Evolutionary conservation across 2,797 vertebrate genomes (phyloP).

Genomic region (Garrulus glandarius): DNA sequence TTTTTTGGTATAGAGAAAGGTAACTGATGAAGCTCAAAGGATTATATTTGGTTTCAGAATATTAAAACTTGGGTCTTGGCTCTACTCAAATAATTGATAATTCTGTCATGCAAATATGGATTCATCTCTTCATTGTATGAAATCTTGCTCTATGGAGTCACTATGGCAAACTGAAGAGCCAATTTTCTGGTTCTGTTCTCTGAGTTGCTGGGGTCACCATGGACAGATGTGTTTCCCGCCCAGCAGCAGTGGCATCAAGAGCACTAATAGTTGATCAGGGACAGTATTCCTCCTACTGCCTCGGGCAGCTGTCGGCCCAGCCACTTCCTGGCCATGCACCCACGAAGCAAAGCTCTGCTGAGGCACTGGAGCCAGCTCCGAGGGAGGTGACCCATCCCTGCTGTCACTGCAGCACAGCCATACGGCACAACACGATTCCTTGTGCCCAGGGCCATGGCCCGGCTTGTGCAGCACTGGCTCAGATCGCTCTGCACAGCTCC

Average conservation of each 20-base stretch:
- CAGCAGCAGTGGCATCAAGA: background rate
- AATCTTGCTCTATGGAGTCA: background rate
- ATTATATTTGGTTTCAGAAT: background rate
- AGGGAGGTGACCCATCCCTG: background rate
- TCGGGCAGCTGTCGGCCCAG: background rate
- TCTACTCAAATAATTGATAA: background rate
- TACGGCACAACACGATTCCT: fast-evolving
- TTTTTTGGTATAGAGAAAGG: background rate
- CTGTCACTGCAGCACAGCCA: background rate
- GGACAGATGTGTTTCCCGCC: background rate
- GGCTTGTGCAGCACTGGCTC: background rate
- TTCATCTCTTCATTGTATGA: background rate
- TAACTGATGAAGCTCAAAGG: background rate
- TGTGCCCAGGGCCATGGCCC: background rate
- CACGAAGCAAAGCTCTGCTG: background rate
- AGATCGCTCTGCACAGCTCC: background rate
- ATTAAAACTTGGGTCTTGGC: background rate
- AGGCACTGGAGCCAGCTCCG: background rate
- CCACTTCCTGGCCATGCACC: fast-evolving
- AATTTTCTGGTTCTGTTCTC: background rate
- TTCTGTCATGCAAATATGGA: background rate
- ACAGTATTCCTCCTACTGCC: fast-evolving
- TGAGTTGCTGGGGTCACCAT: background rate
- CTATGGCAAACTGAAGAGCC: background rate
- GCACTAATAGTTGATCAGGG: background rate